These are phyloP conservation scores for Ceramica pisi DNA, from an alignment of 2,888 invertebrate species.

Conservation along the genomic window DNA sequence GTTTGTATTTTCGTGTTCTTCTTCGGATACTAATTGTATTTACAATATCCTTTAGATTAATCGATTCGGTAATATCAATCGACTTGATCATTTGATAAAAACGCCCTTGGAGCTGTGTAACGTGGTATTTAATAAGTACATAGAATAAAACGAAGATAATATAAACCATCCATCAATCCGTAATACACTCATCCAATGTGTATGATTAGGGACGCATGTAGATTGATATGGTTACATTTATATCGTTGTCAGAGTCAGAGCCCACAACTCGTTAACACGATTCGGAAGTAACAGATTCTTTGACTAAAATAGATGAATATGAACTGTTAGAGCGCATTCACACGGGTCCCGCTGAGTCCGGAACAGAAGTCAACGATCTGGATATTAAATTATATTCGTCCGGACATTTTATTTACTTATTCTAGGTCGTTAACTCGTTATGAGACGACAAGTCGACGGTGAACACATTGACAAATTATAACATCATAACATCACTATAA, in stretches of 20 bases:
- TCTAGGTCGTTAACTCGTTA: slow-evolving; percentile 34
- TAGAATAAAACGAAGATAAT: not conserved
- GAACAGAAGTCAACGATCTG: slow-evolving; percentile 46
- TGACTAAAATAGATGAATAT: slow-evolving; percentile 42
- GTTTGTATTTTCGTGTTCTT: slow-evolving; percentile 72
- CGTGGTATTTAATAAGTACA: not conserved
- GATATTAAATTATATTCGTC: slow-evolving; percentile 46
- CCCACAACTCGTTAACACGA: slow-evolving; percentile 12
- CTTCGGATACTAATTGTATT: not conserved
- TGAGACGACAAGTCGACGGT: not conserved
- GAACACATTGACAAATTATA: slow-evolving; percentile 6
- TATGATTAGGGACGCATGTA: not conserved
- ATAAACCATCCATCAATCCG: not conserved
- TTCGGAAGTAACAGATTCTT: slow-evolving; percentile 36
- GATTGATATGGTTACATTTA: not conserved
- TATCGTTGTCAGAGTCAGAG: not conserved
- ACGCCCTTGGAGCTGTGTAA: not conserved
- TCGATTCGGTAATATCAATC: no score
- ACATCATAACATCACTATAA: not conserved
- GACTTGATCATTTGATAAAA: not conserved
- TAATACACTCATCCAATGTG: slow-evolving; percentile 6
- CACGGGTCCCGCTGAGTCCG: slow-evolving; percentile 31
- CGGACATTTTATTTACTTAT: slow-evolving; percentile 48
- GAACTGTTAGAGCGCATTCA: slow-evolving; percentile 30
- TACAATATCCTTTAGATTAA: no score